Evolutionary conservation across 2,113 vertebrate genomes (phyloP).

Genomic region (Lichenostomus cassidix): DNA sequence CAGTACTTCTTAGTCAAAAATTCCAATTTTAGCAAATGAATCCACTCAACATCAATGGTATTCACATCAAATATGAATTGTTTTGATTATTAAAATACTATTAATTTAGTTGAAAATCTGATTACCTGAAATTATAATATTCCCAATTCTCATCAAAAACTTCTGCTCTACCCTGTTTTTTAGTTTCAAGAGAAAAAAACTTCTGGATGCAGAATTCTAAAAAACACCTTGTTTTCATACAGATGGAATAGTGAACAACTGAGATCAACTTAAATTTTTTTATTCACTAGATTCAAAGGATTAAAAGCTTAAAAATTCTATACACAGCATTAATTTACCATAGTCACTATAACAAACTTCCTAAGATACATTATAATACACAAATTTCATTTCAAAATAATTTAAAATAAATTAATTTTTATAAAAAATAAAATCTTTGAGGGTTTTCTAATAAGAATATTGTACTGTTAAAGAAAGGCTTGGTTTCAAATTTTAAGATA

Average conservation of each 20-base stretch:
- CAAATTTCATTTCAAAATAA: neutral
- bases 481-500: conserved; percentile 19
- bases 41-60: neutral
- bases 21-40: neutral
- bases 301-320: neutral
- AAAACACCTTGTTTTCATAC: neutral
- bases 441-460: conserved; percentile 4
- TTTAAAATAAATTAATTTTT: neutral
- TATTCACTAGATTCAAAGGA: neutral
- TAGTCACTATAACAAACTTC: neutral
- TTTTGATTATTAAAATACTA: neutral
- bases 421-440: neutral
- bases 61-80: neutral
- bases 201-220: neutral
- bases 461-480: neutral
- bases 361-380: neutral
- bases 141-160: neutral
- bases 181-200: neutral
- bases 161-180: neutral
- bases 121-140: neutral
- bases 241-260: neutral
- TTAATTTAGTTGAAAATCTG: neutral
- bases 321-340: conserved; percentile 14
- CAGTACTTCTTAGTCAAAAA: neutral
- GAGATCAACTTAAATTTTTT: neutral